Conservation (phyloP, 2,888 invertebrate genomes). For the Synergus itoensis region DNA sequence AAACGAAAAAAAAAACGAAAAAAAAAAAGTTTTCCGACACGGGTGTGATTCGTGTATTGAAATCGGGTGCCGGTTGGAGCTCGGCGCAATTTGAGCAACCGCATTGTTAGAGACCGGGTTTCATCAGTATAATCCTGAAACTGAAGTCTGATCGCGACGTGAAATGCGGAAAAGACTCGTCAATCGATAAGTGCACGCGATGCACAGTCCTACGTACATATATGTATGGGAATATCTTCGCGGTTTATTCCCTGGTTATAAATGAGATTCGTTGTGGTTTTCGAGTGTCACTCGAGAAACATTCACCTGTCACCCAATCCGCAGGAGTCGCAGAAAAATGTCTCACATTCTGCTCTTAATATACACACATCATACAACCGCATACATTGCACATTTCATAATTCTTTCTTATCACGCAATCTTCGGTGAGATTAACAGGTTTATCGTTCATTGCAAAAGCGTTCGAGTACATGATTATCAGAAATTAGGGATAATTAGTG, state of each 20-base stretch:
- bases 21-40: not conserved
- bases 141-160: conserved; percentile 21
- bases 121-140: conserved; percentile 21
- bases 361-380: not conserved
- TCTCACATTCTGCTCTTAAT: not conserved
- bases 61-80: not conserved
- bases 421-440: not conserved
- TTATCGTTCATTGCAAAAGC: not conserved
- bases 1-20: too few species aligned
- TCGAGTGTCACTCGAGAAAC: not conserved
- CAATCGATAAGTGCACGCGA: conserved; percentile 44
- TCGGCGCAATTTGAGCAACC: not conserved
- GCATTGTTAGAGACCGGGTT: not conserved
- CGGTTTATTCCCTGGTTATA: conserved; percentile 31
- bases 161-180: conserved; percentile 43
- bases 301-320: not conserved
- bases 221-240: conserved; percentile 10
- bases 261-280: not conserved
- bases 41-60: not conserved
- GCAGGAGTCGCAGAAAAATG: not conserved
- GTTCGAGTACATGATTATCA: not conserved
- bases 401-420: not conserved
- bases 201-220: not conserved
- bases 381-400: not conserved
- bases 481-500: not conserved